Base-by-base conservation (phyloP, 2,797 vertebrate genomes). In the Microchirus variegatus region DNA sequence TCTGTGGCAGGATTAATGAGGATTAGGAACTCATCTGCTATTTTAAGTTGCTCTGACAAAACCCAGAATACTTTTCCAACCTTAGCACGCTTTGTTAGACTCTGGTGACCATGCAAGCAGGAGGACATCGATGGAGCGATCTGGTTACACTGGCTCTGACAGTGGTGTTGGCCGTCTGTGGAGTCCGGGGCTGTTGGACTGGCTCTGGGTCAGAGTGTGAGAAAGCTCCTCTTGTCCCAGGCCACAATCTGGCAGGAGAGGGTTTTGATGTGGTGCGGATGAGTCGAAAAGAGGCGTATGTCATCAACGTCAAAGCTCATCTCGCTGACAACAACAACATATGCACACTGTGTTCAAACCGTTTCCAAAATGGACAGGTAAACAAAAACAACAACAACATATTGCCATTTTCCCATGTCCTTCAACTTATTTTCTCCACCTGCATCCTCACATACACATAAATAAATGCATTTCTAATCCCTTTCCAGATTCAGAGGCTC, bases 211-310 rank as follows among this genome's bases (percentile, higher is more conserved):
- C 78, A 2, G 89, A 94, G 70, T 97, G 96, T 67, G 85, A 84
- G 38, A 83, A 82, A 2, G 85, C 76, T 8, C 70, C 69, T 0
- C 94, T 94, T 9, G 92, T 96, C 37, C 96, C 96, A 0, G 95
- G 95, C 1, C 79, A 93, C 11, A 91, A 91, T 78, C 87, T 95
- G 59, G 94, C 93, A 0, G 96, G 96, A 3, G 95, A 95, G 48
- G 95, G 96, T 1, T 85, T 97, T 7, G 94, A 96, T 2, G 93
- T 97, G 71, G 95, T 95, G 57, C 89, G 73, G 3, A 92, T 97
- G 91, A 87, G 53, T 12, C 92, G 89, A 12, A 94, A 92, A 1
- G 91, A 92, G 7, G 92, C 92, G 0, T 94, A 93, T 44, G 84
- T 94, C 73, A 94, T 94, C 48, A 90, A 94, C 11, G 84, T 93